A percentile compares a stretch with the other conserved stretches of the same genome.
These are phyloP conservation scores for Pedetes capensis DNA, from an alignment of 2,113 vertebrate species.

Conservation along the genomic window DNA sequence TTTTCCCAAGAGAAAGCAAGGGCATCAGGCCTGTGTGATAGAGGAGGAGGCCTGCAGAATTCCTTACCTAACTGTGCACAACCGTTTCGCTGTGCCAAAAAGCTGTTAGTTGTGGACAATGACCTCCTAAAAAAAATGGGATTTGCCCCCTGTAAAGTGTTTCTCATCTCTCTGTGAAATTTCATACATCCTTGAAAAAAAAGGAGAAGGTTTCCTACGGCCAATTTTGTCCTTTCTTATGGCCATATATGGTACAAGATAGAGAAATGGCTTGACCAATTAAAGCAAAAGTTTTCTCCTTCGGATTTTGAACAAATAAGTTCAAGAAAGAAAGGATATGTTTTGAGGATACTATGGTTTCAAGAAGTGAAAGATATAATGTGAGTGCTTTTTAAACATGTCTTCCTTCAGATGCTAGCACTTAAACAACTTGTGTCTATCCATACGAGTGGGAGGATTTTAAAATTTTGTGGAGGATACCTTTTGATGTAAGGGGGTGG, in stretches of 20 bases:
- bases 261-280: conserved; percentile 45
- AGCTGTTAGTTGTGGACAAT: conserved; percentile 30
- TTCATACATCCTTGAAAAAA: conserved; percentile 53
- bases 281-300: conserved; percentile 49
- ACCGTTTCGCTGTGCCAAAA: not conserved
- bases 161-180: conserved; percentile 57
- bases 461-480: not conserved
- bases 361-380: conserved; percentile 25
- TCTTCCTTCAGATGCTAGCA: conserved; percentile 36
- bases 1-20: not conserved
- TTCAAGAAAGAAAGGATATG: conserved; percentile 38
- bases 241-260: conserved; percentile 75
- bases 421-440: not conserved
- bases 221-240: conserved; percentile 64
- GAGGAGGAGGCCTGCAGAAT: not conserved
- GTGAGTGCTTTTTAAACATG: not conserved
- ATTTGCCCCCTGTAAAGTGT: conserved; percentile 44
- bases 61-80: not conserved
- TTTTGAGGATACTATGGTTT: not conserved
- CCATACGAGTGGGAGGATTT: not conserved
- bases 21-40: not conserved
- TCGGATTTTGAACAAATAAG: conserved; percentile 41
- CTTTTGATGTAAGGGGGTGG: not conserved
- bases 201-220: not conserved
- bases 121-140: conserved; percentile 18